A percentile compares a stretch with the other conserved stretches of the same genome.
Evolutionary conservation across 2,113 vertebrate genomes (phyloP).

Genomic region (Pungitius pungitius): DNA sequence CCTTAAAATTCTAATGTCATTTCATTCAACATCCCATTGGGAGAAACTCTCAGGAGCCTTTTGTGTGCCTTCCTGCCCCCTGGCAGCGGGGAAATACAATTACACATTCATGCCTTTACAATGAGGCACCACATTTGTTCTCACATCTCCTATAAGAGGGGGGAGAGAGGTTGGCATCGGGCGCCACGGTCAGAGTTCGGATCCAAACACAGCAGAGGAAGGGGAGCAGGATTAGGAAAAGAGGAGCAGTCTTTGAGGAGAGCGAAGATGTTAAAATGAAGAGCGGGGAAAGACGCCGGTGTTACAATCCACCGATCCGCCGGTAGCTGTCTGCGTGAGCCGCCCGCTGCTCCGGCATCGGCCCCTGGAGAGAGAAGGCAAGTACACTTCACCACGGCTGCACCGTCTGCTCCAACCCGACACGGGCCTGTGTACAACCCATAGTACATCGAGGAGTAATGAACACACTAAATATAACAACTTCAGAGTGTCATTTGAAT

Average conservation of each 20-base stretch:
- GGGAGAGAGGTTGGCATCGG: not conserved
- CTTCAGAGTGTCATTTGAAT: not conserved
- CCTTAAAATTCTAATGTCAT: not conserved
- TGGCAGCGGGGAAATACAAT: conserved; percentile 43
- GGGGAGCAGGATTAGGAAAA: conserved; percentile 28
- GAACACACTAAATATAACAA: not conserved
- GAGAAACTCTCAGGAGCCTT: conserved; percentile 23
- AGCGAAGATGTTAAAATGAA: conserved; percentile 18
- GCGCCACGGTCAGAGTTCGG: conserved; percentile 11
- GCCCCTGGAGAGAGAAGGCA: conserved; percentile 90
- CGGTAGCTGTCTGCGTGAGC: conserved; percentile 91
- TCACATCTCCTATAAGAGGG: conserved; percentile 41
- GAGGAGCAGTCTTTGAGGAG: conserved; percentile 2
- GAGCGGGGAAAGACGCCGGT: conserved; percentile 41
- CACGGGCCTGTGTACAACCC: not conserved
- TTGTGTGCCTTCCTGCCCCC: conserved; percentile 53
- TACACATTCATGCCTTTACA: conserved; percentile 47
- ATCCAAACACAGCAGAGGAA: conserved; percentile 19
- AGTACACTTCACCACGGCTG: conserved; percentile 87
- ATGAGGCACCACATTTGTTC: conserved; percentile 23
- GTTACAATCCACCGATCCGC: conserved; percentile 92
- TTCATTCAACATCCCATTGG: conserved; percentile 42
- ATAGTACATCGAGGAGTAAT: not conserved
- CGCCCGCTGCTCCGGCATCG: conserved; percentile 88
- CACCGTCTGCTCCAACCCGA: conserved; percentile 29